A percentile compares a stretch with the other conserved stretches of the same genome.
These are phyloP conservation scores for Pristionchus pacificus DNA, from an alignment of 1,140 invertebrate genomes.

Conservation along the genomic window DNA sequence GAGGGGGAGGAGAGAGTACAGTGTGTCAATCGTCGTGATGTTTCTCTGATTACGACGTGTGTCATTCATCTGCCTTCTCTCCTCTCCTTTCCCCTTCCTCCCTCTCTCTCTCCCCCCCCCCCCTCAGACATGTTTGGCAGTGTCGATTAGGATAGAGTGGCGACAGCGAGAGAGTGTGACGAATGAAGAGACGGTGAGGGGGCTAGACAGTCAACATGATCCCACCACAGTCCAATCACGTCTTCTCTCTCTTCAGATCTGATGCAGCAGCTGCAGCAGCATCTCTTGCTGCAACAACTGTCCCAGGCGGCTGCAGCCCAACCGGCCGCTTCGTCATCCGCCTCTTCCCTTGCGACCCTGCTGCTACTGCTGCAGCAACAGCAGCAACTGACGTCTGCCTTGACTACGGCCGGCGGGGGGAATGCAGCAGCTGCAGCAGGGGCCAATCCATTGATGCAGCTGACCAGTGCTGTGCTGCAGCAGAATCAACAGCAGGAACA, in stretches of 20 bases:
- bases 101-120: background rate
- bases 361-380: background rate
- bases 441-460: too few relatives aligned
- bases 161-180: slow-evolving; percentile 6
- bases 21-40: too few relatives aligned
- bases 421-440: too few relatives aligned
- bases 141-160: background rate
- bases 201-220: too few relatives aligned
- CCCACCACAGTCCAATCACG: too few relatives aligned
- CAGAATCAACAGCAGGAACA: background rate
- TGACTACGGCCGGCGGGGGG: too few relatives aligned
- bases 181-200: slow-evolving; percentile 8
- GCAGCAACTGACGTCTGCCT: too few relatives aligned
- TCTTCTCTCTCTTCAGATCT: background rate
- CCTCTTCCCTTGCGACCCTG: background rate
- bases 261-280: slow-evolving; percentile 16
- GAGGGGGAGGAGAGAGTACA: too few relatives aligned
- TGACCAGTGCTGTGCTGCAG: too few relatives aligned
- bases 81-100: background rate
- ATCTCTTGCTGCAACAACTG: slow-evolving; percentile 18
- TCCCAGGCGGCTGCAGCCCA: slow-evolving; percentile 1
- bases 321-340: background rate
- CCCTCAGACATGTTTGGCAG: slow-evolving; percentile 1
- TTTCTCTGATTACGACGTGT: too few relatives aligned
- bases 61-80: too few relatives aligned